Percentiles rank a stretch among this genome's conserved stretches.
phyloP scores from a whole-genome alignment of 1,140 invertebrate species.

The Chelonus insularis region DNA sequence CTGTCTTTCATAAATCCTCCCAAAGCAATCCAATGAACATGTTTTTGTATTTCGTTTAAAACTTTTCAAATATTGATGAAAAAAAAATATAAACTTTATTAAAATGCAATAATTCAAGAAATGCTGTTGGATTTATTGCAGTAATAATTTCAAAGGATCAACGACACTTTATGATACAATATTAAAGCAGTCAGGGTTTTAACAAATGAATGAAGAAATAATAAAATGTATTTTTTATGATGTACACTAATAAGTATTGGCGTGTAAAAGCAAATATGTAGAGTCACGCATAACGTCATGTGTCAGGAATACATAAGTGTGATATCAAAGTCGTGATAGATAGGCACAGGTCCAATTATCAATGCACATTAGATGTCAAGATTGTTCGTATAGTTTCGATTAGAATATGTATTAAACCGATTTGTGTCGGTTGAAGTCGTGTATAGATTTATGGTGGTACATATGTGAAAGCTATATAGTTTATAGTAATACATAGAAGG shows the following conservation, averaged over 20 bases:
- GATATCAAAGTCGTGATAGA: not conserved
- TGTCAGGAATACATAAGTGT: conserved; percentile 7
- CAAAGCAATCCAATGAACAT: too few species aligned
- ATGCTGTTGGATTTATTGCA: too few species aligned
- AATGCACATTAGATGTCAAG: conserved; percentile 5
- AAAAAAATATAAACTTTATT: too few species aligned
- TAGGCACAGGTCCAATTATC: not conserved
- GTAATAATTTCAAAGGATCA: too few species aligned
- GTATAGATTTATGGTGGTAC: not conserved
- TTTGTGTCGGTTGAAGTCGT: too few species aligned
- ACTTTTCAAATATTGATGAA: too few species aligned
- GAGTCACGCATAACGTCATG: not conserved
- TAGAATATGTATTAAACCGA: not conserved
- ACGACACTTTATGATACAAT: too few species aligned
- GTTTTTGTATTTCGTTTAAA: too few species aligned
- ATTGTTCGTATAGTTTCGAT: conserved; percentile 1
- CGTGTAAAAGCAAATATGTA: conserved; percentile 1
- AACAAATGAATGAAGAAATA: too few species aligned
- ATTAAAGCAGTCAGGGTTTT: too few species aligned
- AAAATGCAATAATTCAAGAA: too few species aligned
- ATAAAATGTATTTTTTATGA: not conserved
- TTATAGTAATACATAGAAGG: not conserved
- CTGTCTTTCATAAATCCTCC: too few species aligned
- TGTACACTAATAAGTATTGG: not conserved
- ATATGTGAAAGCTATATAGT: not conserved